Conservation (phyloP, 2,888 invertebrate species). For the Sinodicranocentrus sp. region DNA sequence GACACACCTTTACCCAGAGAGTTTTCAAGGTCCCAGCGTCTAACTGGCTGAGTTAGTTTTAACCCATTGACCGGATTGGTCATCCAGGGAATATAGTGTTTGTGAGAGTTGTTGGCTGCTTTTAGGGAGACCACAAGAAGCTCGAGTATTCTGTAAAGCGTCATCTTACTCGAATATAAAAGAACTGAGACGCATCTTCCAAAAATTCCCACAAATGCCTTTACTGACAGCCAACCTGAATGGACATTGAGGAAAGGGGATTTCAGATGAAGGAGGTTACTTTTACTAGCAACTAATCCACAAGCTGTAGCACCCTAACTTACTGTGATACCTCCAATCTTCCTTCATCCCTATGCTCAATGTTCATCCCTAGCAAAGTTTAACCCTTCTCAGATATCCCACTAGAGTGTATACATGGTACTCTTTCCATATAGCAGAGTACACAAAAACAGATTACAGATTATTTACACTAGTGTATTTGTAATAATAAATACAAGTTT, state of each 20-base stretch:
- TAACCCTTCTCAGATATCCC: conserved; percentile 46
- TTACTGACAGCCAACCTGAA: conserved; percentile 48
- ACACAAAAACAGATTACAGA: conserved; percentile 46
- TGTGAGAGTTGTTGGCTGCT: conserved; percentile 25
- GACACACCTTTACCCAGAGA: conserved; percentile 52
- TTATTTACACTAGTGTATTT: conserved; percentile 57
- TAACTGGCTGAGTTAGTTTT: neutral
- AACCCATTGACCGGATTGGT: conserved; percentile 26
- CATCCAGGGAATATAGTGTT: conserved; percentile 5
- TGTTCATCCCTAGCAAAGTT: conserved; percentile 51
- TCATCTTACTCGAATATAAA: conserved; percentile 35
- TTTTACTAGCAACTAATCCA: conserved; percentile 13
- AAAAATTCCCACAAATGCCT: conserved; percentile 69
- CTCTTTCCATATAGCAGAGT: conserved; percentile 15
- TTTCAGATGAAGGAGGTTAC: conserved; percentile 24
- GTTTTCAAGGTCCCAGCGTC: conserved; percentile 56
- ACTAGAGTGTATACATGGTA: conserved; percentile 14
- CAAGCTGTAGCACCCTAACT: neutral
- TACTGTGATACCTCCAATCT: too few species aligned
- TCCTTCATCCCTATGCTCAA: conserved; percentile 56
- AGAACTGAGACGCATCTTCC: conserved; percentile 54
- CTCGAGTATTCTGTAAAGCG: conserved; percentile 19
- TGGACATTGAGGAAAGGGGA: conserved; percentile 46
- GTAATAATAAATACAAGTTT: conserved; percentile 60
- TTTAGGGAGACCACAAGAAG: conserved; percentile 23